Conservation (phyloP, 2,888 invertebrate species). For the Vesta saturnalis region DNA sequence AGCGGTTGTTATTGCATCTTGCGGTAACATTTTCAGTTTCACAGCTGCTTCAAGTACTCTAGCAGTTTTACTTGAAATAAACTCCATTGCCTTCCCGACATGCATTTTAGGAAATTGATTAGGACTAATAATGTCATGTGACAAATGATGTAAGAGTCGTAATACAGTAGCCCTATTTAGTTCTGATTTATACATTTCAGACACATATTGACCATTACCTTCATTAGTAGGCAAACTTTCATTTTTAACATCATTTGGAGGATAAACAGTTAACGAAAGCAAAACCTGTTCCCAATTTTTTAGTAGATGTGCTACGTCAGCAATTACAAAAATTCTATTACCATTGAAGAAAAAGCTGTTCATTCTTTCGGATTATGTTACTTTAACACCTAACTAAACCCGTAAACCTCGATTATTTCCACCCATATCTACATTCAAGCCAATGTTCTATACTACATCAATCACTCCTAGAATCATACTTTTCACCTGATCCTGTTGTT, state of each 20-base stretch:
- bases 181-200: background rate
- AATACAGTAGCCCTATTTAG: background rate
- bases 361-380: background rate
- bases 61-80: too few relatives aligned
- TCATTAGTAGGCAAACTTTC: background rate
- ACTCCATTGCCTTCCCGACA: too few relatives aligned
- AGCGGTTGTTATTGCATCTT: too few relatives aligned
- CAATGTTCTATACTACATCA: background rate
- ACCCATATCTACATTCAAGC: background rate
- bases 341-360: background rate
- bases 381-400: background rate
- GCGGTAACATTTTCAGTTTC: too few relatives aligned
- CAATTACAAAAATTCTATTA: background rate
- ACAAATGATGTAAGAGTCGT: background rate
- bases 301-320: background rate
- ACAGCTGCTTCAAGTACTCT: too few relatives aligned
- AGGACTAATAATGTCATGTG: background rate
- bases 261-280: background rate
- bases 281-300: background rate
- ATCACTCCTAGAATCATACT: background rate
- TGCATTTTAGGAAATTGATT: too few relatives aligned
- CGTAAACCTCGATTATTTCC: background rate
- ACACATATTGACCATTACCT: background rate
- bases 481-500: background rate
- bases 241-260: background rate